Conservation (phyloP, 2,888 invertebrate genomes). For the Chouioia cunea region DNA sequence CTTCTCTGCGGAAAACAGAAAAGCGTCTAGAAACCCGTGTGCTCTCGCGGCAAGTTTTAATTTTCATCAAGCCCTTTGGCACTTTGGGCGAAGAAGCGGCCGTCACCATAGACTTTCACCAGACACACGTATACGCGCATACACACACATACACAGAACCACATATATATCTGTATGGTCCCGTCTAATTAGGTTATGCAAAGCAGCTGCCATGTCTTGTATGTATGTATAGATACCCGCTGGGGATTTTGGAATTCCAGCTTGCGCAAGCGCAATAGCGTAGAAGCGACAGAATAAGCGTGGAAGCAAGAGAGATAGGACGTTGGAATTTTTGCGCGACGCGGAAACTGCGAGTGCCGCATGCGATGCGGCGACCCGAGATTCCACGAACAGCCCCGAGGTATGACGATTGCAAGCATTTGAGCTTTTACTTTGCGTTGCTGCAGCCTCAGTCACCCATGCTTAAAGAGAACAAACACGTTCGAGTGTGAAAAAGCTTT, state of each 20-base stretch:
- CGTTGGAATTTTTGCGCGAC: too few species aligned
- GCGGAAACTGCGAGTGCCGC: too few species aligned
- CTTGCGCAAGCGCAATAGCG: conserved; percentile 13
- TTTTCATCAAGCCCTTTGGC: conserved; percentile 34
- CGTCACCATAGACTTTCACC: too few species aligned
- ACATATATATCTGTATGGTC: too few species aligned
- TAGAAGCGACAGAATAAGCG: conserved; percentile 25
- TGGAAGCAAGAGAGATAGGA: not conserved
- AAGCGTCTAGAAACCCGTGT: not conserved
- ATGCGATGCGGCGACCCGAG: too few species aligned
- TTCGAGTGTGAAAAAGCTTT: too few species aligned
- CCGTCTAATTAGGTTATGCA: conserved; percentile 60
- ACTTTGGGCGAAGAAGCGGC: not conserved
- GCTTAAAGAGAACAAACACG: too few species aligned
- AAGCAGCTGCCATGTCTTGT: conserved; percentile 55
- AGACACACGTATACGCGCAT: conserved; percentile 5
- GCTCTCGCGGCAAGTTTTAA: conserved; percentile 50
- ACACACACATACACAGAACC: conserved; percentile 29
- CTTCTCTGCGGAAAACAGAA: too few species aligned
- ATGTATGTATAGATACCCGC: conserved; percentile 3
- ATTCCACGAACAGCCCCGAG: too few species aligned
- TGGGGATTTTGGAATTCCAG: conserved; percentile 34
- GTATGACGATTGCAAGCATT: too few species aligned
- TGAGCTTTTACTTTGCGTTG: too few species aligned
- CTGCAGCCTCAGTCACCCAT: too few species aligned